These are phyloP conservation scores for Drosophila austrosaltans DNA, from an alignment of 2,888 invertebrate species.

Conservation along the genomic window DNA sequence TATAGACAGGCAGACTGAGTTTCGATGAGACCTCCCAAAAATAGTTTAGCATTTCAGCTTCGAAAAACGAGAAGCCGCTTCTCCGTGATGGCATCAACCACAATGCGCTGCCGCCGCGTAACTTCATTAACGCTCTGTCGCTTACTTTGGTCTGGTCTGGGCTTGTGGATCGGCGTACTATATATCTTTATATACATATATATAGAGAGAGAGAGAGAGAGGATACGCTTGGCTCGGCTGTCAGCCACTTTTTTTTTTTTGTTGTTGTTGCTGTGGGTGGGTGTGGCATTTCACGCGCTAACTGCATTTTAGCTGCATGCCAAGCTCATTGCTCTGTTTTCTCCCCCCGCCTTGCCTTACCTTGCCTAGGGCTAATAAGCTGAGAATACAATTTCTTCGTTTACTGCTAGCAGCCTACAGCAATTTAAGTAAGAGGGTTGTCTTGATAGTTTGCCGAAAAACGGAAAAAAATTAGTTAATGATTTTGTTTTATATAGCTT, in stretches of 20 bases:
- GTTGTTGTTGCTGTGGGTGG: constrained; percentile 11
- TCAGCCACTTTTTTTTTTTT: constrained; percentile 1
- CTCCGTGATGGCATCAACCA: constrained; percentile 20
- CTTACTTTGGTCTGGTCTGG: constrained; percentile 13
- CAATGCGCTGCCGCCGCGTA: constrained; percentile 37
- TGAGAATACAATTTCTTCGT: constrained; percentile 6
- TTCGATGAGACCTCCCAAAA: constrained; percentile 39
- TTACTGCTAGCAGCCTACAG: neutral
- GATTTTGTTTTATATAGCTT: too few relatives aligned
- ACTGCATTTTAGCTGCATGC: constrained; percentile 38
- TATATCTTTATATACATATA: too few relatives aligned
- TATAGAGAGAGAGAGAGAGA: too few relatives aligned
- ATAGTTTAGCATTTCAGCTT: constrained; percentile 49
- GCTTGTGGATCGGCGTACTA: constrained; percentile 5
- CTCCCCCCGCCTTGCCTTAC: neutral
- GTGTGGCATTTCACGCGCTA: constrained; percentile 45
- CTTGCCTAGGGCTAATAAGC: constrained; percentile 9
- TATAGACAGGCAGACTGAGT: constrained; percentile 16
- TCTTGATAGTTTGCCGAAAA: neutral
- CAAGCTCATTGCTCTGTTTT: neutral
- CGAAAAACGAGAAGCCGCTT: neutral
- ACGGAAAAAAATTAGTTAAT: too few relatives aligned
- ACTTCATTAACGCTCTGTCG: constrained; percentile 48
- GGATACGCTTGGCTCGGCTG: neutral
- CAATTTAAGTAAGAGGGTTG: neutral